A percentile compares a stretch with the other conserved stretches of the same genome.
Conservation (phyloP, 2,113 vertebrate species). For the Dicerorhinus sumatrensis region DNA sequence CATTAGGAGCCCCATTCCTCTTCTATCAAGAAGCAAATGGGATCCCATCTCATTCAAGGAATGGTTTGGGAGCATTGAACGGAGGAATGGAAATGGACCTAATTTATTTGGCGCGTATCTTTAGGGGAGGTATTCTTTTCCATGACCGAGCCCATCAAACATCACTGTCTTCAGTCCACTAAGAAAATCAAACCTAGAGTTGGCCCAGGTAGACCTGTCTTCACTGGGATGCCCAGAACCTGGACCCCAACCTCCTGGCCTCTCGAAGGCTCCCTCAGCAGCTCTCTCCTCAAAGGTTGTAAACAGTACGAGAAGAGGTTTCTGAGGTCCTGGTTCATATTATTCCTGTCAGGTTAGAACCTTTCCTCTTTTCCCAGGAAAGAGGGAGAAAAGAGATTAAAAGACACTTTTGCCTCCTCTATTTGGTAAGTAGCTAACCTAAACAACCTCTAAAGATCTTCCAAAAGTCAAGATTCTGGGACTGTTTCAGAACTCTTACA, state of each 20-base stretch:
- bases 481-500: background rate
- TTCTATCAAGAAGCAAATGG: background rate
- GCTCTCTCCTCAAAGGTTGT: background rate
- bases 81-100: background rate
- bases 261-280: background rate
- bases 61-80: background rate
- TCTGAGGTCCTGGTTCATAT: background rate
- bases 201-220: background rate
- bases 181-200: background rate
- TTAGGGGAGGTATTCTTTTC: background rate
- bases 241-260: no score
- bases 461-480: background rate
- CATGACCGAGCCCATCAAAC: background rate
- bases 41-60: background rate
- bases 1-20: background rate
- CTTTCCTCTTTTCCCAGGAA: background rate
- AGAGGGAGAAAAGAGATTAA: background rate
- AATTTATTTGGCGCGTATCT: background rate
- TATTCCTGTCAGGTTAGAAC: background rate
- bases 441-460: background rate
- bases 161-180: background rate
- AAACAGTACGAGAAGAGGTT: background rate
- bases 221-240: background rate
- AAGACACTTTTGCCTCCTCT: background rate
- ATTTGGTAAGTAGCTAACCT: background rate